phyloP scores from a whole-genome alignment of 2,888 invertebrate genomes.

The Lepidochitona cinerea region DNA sequence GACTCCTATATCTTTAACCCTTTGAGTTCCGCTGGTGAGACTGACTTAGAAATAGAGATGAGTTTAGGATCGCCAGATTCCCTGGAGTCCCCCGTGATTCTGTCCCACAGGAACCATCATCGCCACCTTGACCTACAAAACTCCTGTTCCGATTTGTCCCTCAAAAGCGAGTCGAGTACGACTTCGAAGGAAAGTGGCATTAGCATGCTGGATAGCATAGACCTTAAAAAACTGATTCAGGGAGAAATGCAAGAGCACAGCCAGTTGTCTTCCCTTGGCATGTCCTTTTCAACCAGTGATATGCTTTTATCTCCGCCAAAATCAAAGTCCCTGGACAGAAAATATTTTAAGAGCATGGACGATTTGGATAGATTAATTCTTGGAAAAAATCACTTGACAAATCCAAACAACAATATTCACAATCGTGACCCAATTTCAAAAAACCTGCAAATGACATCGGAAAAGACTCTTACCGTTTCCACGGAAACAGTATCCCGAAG shows the following conservation, averaged over 20 bases:
- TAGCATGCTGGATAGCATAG: background rate
- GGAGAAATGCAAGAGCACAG: background rate
- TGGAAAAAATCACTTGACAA: background rate
- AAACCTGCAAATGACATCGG: background rate
- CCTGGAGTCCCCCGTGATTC: background rate
- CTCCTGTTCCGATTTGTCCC: background rate
- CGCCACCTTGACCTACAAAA: background rate
- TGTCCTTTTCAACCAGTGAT: background rate
- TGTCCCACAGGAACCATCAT: background rate
- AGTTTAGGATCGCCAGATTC: background rate
- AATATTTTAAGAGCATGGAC: background rate
- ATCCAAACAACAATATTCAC: background rate
- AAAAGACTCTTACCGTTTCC: slow-evolving; percentile 25
- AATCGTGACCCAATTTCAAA: background rate
- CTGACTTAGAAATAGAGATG: background rate
- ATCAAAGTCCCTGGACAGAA: background rate
- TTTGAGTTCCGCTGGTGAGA: background rate
- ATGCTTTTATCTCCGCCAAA: background rate
- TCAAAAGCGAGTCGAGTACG: background rate
- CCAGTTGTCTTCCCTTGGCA: background rate
- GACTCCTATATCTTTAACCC: background rate
- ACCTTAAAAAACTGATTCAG: background rate
- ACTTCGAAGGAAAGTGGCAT: background rate
- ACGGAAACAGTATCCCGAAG: background rate
- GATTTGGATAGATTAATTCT: background rate